Evolutionary conservation across 2,797 vertebrate genomes (phyloP), one percentile per base, ranked within the genome.

Genomic region (Natrix natrix): DNA sequence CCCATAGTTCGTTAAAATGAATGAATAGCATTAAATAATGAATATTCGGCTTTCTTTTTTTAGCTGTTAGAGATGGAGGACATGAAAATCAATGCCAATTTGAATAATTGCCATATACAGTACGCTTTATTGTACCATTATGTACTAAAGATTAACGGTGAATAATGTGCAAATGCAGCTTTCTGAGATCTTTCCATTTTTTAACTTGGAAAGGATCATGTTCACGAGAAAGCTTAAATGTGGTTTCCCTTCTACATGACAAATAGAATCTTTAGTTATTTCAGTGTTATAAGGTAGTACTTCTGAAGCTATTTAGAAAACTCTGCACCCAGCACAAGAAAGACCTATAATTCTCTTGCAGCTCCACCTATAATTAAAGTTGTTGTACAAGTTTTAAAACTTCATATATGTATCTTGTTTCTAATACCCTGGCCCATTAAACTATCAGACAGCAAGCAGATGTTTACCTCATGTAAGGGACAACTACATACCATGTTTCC

Each of bases 331-430:
- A 43, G 20, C 55, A 61, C 48, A 3, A 91, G 24, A 43, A 66
- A 60, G 66, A 11, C 6, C 12, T 94, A 59, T 88, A 69, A 60
- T 87, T 88, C 63, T 66, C 12, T 86, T 92, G 89, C 48, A 88
- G n/a, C 63, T 94, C 89, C 37, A 86, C 57, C 91, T 88, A 28
- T 91, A 89, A 88, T 87, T 83, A 86, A 92, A 88, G 87, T 22
- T 52, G 86, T 32, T 57, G 22, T 83, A 90, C 89, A 91, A 26
- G 90, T 89, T 93, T 54, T 57, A 28, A 91, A 91, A 93, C 48
- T 63, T 86, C 20, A 8, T 93, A 69, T 69, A 55, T n/a, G 43
- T 66, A 24, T 63, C 32, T 57, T 90, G 37, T 87, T 60, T 37
- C 78, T 90, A 83, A 83, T 78, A 60, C 61, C 4, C 54, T 37